Percentiles rank a stretch among this genome's conserved stretches.
phyloP scores from a whole-genome alignment of 2,888 invertebrate species.

The Globia sparganii region DNA sequence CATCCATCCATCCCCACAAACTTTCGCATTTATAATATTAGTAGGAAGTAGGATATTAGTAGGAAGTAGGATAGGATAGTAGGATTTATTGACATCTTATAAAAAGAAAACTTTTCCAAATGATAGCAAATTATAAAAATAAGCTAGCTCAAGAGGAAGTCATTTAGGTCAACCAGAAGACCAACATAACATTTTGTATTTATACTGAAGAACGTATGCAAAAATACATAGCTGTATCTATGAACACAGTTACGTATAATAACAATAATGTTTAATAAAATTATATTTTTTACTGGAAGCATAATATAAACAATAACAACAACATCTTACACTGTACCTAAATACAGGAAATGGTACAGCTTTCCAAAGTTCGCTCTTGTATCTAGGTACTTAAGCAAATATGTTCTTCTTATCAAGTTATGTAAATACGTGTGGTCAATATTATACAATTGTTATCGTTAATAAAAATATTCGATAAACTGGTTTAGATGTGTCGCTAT shows the following conservation, averaged over 20 bases:
- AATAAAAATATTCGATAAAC: constrained; percentile 54
- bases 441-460: constrained; percentile 55
- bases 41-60: no score
- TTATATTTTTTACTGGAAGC: not conserved
- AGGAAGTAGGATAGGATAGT: no score
- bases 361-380: constrained; percentile 37
- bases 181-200: not conserved
- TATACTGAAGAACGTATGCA: not conserved
- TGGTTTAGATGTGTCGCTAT: constrained; percentile 42
- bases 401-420: constrained; percentile 35
- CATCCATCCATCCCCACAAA: no score
- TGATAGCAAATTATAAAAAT: not conserved
- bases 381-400: not conserved
- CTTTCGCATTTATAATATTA: no score
- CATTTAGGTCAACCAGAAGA: not conserved
- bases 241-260: not conserved
- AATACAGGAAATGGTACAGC: constrained; percentile 23
- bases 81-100: constrained; percentile 21
- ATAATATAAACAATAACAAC: constrained; percentile 18
- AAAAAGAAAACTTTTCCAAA: not conserved
- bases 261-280: not conserved
- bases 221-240: not conserved
- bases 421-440: constrained; percentile 48
- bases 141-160: not conserved
- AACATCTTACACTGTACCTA: not conserved